A percentile compares a stretch with the other conserved stretches of the same genome.
Evolutionary conservation across 2,888 invertebrate species (phyloP).

Genomic region (Sarcophaga variegata): DNA sequence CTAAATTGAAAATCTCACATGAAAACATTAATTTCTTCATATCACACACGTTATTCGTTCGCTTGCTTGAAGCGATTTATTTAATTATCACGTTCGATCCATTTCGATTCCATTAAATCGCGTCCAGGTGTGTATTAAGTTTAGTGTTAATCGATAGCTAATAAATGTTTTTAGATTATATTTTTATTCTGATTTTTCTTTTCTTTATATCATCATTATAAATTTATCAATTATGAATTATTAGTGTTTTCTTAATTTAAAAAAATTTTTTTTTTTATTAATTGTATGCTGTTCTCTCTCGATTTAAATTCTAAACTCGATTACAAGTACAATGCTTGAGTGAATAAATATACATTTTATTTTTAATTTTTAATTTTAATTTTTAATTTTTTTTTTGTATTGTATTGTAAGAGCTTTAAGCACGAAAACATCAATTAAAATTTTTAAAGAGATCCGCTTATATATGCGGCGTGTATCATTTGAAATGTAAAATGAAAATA

Average conservation of each 20-base stretch:
- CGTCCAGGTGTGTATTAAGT: conserved; percentile 51
- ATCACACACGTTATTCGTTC: conserved; percentile 23
- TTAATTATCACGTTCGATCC: conserved; percentile 61
- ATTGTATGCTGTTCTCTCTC: neutral
- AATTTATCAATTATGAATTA: too few relatives aligned
- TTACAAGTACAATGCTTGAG: conserved; percentile 47
- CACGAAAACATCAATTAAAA: conserved; percentile 41
- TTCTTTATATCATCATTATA: neutral
- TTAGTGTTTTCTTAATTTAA: too few relatives aligned
- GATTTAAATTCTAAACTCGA: neutral
- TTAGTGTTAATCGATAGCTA: conserved; percentile 59
- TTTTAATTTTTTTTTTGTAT: conserved; percentile 14
- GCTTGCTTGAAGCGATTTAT: neutral
- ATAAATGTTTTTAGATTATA: conserved; percentile 62
- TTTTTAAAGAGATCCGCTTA: conserved; percentile 16
- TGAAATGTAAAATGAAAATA: conserved; percentile 38
- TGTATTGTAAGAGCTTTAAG: conserved; percentile 60
- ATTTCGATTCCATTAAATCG: conserved; percentile 67
- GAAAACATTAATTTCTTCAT: neutral
- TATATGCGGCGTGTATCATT: conserved; percentile 40
- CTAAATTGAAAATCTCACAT: conserved; percentile 57
- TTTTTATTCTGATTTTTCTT: conserved; percentile 42
- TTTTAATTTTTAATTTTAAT: conserved; percentile 13
- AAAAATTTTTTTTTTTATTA: neutral
- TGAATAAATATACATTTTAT: neutral